Percentiles rank a stretch among this genome's conserved stretches.
These are phyloP conservation scores for Phallusia fumigata DNA, from an alignment of 23 tunicate genomes.

Conservation along the genomic window DNA sequence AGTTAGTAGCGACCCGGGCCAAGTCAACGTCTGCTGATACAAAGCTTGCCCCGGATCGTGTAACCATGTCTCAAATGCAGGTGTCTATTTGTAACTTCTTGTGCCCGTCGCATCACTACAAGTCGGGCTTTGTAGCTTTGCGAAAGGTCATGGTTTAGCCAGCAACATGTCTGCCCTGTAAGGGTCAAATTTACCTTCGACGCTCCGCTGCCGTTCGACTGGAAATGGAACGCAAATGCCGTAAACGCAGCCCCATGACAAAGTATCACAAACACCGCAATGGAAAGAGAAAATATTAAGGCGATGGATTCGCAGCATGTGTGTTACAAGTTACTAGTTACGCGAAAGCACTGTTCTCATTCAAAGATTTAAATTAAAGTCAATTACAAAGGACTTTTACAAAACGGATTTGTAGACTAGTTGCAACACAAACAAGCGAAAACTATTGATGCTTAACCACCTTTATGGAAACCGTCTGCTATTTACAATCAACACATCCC, in stretches of 20 bases:
- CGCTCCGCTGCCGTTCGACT: not conserved
- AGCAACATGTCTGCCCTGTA: not conserved
- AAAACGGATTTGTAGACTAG: too few relatives aligned
- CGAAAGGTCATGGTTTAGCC: not conserved
- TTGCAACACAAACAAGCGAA: too few relatives aligned
- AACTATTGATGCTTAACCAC: too few relatives aligned
- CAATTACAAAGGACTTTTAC: too few relatives aligned
- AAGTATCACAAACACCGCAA: not conserved
- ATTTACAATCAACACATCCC: too few relatives aligned
- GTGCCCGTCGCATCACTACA: not conserved
- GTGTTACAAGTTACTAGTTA: too few relatives aligned
- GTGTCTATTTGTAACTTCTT: not conserved
- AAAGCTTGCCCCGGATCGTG: not conserved
- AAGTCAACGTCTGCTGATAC: not conserved
- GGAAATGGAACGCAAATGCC: slow-evolving; percentile 9
- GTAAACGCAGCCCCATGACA: not conserved
- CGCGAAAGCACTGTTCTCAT: too few relatives aligned
- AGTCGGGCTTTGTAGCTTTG: not conserved
- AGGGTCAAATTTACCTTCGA: not conserved
- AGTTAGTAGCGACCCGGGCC: slow-evolving; percentile 1
- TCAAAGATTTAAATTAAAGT: too few relatives aligned
- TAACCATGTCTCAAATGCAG: slow-evolving; percentile 2
- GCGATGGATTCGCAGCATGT: too few relatives aligned
- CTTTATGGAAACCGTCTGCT: too few relatives aligned
- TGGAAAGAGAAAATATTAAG: too few relatives aligned